A percentile compares a stretch with the other conserved stretches of the same genome.
Conservation (phyloP, 2,888 invertebrate species). For the Idaea straminata region DNA sequence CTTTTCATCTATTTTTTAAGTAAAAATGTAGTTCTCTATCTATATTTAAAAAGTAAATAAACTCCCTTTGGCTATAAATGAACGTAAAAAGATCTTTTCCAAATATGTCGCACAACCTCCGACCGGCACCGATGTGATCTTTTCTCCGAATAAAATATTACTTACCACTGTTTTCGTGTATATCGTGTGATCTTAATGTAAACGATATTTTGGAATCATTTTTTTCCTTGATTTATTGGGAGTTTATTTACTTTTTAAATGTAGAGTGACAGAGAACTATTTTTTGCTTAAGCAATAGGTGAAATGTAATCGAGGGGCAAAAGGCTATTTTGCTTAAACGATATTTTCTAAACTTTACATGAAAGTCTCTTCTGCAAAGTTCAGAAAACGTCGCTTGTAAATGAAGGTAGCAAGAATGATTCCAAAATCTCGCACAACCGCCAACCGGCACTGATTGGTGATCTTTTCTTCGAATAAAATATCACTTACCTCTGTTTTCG, state of each 20-base stretch:
- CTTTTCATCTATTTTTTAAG: too few species aligned
- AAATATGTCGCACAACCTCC: not conserved
- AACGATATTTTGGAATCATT: not conserved
- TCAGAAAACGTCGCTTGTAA: too few species aligned
- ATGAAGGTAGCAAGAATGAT: not conserved
- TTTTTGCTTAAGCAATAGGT: too few species aligned
- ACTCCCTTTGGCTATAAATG: not conserved
- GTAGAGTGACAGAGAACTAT: too few species aligned
- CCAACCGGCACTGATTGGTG: conserved; percentile 17
- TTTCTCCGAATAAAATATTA: conserved; percentile 21
- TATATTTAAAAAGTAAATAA: too few species aligned
- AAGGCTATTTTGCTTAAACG: too few species aligned
- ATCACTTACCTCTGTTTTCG: conserved; percentile 21
- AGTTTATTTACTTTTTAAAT: too few species aligned
- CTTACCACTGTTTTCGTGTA: conserved; percentile 24
- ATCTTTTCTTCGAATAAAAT: conserved; percentile 23
- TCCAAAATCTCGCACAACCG: not conserved
- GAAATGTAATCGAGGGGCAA: too few species aligned
- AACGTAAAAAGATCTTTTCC: not conserved
- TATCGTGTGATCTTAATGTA: conserved; percentile 17
- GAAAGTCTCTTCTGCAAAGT: too few species aligned
- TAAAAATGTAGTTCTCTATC: too few species aligned
- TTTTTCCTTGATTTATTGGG: too few species aligned
- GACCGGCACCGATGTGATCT: conserved; percentile 21
- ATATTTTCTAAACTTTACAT: too few species aligned